phyloP scores from a whole-genome alignment of 2,888 invertebrate species.

The Cephus spinipes region DNA sequence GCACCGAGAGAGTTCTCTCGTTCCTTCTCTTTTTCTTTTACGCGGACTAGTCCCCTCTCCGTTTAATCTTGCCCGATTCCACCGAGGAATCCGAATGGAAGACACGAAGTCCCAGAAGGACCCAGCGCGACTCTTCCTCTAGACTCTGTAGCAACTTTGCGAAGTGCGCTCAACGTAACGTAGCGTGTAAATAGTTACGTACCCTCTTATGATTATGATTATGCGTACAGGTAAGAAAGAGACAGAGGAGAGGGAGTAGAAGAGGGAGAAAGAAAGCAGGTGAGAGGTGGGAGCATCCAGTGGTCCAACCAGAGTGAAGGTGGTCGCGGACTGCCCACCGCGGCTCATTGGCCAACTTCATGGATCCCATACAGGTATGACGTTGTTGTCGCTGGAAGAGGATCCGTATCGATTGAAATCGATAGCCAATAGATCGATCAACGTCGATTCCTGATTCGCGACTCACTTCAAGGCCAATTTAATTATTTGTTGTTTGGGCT shows the following conservation, averaged over 20 bases:
- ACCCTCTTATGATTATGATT: constrained; percentile 41
- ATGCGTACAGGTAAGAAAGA: constrained; percentile 22
- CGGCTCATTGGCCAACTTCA: constrained; percentile 61
- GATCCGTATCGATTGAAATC: no score
- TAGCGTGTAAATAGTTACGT: no score
- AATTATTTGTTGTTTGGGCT: no score
- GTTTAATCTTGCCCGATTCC: constrained; percentile 23
- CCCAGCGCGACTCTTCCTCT: no score
- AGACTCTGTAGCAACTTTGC: no score
- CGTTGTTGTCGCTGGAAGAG: no score
- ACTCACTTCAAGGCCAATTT: no score
- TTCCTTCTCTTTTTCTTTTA: background rate
- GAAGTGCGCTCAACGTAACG: no score
- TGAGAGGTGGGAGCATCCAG: constrained; percentile 49
- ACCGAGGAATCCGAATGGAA: no score
- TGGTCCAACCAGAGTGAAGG: constrained; percentile 58
- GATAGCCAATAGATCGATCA: no score
- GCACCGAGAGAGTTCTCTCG: background rate
- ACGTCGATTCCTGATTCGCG: no score
- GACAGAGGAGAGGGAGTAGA: background rate
- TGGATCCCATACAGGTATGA: background rate
- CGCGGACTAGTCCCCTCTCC: background rate
- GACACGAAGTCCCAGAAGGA: no score
- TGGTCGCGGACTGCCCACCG: constrained; percentile 60
- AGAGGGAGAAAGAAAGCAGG: constrained; percentile 11